Conservation (phyloP, 1,140 invertebrate genomes). For the Leptonema lineaticorne region DNA sequence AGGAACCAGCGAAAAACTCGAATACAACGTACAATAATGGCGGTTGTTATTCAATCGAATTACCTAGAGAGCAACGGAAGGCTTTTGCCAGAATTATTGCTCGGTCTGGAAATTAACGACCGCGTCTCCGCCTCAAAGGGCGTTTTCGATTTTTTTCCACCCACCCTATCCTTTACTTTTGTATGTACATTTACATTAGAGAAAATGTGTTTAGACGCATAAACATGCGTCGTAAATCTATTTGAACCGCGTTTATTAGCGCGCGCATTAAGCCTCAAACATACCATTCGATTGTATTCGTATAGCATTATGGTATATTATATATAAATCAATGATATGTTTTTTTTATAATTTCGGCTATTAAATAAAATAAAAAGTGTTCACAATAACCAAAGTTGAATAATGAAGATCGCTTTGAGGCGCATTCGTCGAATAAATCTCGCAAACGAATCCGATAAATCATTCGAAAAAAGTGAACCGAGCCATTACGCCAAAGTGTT, state of each 20-base stretch:
- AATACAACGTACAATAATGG: background rate
- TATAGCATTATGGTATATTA: background rate
- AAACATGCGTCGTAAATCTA: background rate
- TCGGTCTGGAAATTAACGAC: conserved; percentile 9
- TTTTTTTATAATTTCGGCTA: too few relatives aligned
- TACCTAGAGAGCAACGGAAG: background rate
- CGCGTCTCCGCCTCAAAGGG: conserved; percentile 11
- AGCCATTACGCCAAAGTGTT: background rate
- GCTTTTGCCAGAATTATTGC: conserved; percentile 14
- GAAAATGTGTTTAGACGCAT: conserved; percentile 1
- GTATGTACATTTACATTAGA: background rate
- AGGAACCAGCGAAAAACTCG: background rate
- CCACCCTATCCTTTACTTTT: background rate
- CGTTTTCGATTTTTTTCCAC: background rate
- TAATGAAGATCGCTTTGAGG: too few relatives aligned
- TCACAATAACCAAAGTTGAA: too few relatives aligned
- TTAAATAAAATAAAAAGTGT: too few relatives aligned
- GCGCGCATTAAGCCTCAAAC: too few relatives aligned
- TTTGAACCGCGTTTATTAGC: background rate
- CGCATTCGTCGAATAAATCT: too few relatives aligned
- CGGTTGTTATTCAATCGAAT: background rate
- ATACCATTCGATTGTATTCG: background rate
- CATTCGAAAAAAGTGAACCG: background rate
- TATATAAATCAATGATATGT: too few relatives aligned
- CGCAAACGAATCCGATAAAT: too few relatives aligned